Evolutionary conservation across 2,888 invertebrate genomes (phyloP), one percentile per base, ranked within the genome.

Genomic region (Leptinotarsa juncta): DNA sequence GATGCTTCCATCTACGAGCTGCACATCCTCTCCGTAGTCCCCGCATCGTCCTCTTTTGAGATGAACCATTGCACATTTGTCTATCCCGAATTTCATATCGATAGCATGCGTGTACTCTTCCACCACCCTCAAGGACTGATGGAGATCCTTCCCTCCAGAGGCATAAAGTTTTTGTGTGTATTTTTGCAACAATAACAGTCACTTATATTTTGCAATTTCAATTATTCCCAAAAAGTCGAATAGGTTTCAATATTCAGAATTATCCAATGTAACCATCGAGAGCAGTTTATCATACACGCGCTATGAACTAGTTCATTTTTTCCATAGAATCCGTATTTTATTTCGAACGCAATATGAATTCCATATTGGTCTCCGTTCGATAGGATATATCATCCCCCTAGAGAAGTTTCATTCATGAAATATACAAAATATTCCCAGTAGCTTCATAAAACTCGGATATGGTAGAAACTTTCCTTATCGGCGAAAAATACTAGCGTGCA

Each of bases 361-460:
- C 65, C 71, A 68, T 71, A 76, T 65, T 23, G 76, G 60, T 57
- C 73, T 72, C 73, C 71, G 50, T 55, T 42, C 67, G 68, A 76
- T 73, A 42, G 76, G 15, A 60, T 60, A 70, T 72, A 75, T 76
- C 65, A 72, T 76, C 71, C 76, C 76, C 73, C 51, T 48, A 32
- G 73, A 76, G 73, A 71, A 48, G 68, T 75, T 75, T 76, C 53
- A 75, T 79, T 78, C 75, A 75, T 79, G 75, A 73, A 79, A 79
- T 78, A 76, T 78, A 73, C 71, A 72, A 76, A 78, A 79, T 79
- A 79, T 78, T 79, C 79, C 78, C 79, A 75, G 55, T 51, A 70
- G 79, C 67, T 74, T 72, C 77, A 79, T 79, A 77, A 77, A 79
- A 72, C 67, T 68, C 70, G 70, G 73, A 76, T 73, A 75, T 65